Evolutionary conservation across 1,140 invertebrate species (phyloP).

Genomic region (Zaprionus gabonicus): DNA sequence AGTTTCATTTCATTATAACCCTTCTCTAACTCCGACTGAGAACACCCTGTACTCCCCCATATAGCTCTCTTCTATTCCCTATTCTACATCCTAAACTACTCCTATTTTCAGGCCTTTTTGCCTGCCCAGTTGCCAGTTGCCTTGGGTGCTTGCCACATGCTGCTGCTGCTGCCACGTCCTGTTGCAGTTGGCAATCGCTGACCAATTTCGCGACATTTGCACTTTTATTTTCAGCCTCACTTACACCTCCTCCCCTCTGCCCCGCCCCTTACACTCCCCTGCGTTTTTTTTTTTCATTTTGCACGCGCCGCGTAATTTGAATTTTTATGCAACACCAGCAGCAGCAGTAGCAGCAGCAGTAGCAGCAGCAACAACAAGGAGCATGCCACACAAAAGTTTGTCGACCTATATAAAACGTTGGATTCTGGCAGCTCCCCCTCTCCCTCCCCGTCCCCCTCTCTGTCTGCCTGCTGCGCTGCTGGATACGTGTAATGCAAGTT

Average conservation of each 20-base stretch:
- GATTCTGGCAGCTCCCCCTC: constrained; percentile 41
- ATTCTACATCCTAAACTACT: neutral
- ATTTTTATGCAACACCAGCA: constrained; percentile 72
- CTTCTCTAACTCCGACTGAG: no score
- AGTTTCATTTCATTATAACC: no score
- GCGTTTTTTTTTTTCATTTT: constrained; percentile 13
- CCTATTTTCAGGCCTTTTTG: neutral
- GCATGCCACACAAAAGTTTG: constrained; percentile 79
- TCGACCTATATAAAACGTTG: constrained; percentile 76
- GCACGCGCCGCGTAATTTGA: constrained; percentile 74
- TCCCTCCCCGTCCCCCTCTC: no score
- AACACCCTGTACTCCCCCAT: neutral
- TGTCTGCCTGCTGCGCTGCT: constrained; percentile 24
- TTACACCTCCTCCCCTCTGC: no score
- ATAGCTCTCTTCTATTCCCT: neutral
- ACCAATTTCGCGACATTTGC: constrained; percentile 68
- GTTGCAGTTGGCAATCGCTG: constrained; percentile 18
- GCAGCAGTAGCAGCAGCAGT: constrained; percentile 38
- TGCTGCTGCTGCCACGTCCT: constrained; percentile 4
- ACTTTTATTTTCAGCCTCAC: constrained; percentile 74
- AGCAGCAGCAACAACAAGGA: constrained; percentile 49
- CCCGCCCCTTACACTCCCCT: constrained; percentile 1
- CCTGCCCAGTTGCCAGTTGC: neutral
- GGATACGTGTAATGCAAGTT: constrained; percentile 81
- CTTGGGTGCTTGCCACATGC: neutral